Evolutionary conservation across 1,140 invertebrate species (phyloP).

Genomic region (Hylaeus anthracinus): DNA sequence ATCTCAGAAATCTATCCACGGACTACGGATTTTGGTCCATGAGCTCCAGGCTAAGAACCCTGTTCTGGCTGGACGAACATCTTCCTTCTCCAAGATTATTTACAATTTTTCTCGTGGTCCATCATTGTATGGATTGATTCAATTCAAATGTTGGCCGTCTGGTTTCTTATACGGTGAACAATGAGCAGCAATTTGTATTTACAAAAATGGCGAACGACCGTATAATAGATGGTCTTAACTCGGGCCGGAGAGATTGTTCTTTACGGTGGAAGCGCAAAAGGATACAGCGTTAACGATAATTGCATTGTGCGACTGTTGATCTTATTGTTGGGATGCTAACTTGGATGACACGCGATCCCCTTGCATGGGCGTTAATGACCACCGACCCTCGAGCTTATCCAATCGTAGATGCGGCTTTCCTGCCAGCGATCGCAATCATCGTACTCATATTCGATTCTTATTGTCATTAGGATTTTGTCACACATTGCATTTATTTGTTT

Average conservation of each 20-base stretch:
- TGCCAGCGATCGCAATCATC: background rate
- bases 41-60: no score
- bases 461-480: background rate
- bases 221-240: conserved; percentile 21
- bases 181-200: conserved; percentile 37
- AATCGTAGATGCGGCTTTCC: background rate
- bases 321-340: conserved; percentile 29
- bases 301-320: conserved; percentile 29
- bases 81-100: no score
- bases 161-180: conserved; percentile 5
- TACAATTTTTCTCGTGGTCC: background rate
- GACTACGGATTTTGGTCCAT: no score
- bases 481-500: background rate
- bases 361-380: conserved; percentile 40
- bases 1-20: no score
- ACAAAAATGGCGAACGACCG: conserved; percentile 28
- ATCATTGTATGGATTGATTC: background rate
- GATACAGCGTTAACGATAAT: conserved; percentile 33
- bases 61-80: no score
- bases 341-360: conserved; percentile 3
- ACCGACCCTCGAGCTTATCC: background rate
- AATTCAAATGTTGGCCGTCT: background rate
- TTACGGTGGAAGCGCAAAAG: conserved; percentile 6
- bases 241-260: background rate
- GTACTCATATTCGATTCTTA: conserved; percentile 17